Base-by-base conservation (phyloP, 2,113 vertebrate species). In the Gallinago media region DNA sequence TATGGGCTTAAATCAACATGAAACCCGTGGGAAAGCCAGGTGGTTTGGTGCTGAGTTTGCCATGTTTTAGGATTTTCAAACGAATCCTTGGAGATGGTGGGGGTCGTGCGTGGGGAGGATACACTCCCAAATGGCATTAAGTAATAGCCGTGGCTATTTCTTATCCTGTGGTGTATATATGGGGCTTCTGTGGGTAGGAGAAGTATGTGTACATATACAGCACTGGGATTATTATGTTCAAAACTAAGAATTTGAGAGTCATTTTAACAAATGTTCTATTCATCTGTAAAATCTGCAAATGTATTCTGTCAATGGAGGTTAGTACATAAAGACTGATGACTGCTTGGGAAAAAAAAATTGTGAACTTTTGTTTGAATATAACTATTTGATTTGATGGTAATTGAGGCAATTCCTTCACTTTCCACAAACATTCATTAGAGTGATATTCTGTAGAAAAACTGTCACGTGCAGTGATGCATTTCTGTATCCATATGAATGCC, bases 381-480 rank as follows among this genome's bases (percentile, higher is more conserved):
- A 92, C 75, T 96, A 55, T 90, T 96, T 94, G 78, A 94, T 97
- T 97, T 96, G 90, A 90, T 96, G 90, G 88, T 93, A 95, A 94
- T 94, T 94, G 92, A 94, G 85, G 90, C 85, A 92, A 92, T 94
- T 96, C 95, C 88, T 92, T 95, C 85, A 84, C 95, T 94, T 96
- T 84, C 76, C 88, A 73, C 92, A 96, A 94, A 92, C 85, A 95
- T 94, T 96, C 85, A 93, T 97, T 93, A 94, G 76, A 72, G 58
- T 89, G 94, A 93, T 86, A 94, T 92, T 97, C 90, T 96, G 94
- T 71, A 85, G 96, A 66, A 83, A 90, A 92, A 80, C 66, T 74
- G 91, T 93, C 83, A 79, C 47, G 16, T 93, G 88, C 46, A 44
- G 2, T 66, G 81, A 92, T 93, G 85, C 88, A 74, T 94, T 93